These are phyloP conservation scores for Apoda limacodes DNA, from an alignment of 2,888 invertebrate species.

Conservation along the genomic window DNA sequence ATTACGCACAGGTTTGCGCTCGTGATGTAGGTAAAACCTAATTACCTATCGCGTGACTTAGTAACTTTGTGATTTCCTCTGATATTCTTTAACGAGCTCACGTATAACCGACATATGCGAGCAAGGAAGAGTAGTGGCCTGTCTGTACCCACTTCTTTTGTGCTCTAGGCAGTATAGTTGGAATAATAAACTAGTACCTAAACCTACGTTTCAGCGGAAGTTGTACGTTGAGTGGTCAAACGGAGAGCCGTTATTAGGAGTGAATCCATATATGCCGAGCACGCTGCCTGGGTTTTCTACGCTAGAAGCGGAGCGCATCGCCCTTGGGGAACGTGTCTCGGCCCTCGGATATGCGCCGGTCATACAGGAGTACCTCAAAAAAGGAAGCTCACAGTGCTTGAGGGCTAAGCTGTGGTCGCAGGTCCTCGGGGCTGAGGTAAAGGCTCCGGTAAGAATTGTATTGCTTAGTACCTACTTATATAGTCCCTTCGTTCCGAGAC, in stretches of 20 bases:
- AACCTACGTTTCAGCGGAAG: conserved; percentile 74
- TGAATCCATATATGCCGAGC: conserved; percentile 72
- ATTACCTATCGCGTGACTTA: too few species aligned
- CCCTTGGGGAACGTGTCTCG: conserved; percentile 82
- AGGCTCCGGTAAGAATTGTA: conserved; percentile 68
- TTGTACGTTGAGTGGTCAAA: conserved; percentile 79
- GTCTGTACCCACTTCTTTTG: too few species aligned
- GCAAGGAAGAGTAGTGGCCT: too few species aligned
- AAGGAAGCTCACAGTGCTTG: conserved; percentile 82
- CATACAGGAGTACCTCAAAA: conserved; percentile 90
- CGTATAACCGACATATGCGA: too few species aligned
- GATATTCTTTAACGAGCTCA: too few species aligned
- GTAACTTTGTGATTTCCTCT: background rate
- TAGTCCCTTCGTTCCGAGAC: too few species aligned
- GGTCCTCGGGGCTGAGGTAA: conserved; percentile 84
- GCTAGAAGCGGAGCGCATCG: conserved; percentile 77
- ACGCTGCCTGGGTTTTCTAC: conserved; percentile 64
- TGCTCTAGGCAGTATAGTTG: too few species aligned
- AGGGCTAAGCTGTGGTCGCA: conserved; percentile 89
- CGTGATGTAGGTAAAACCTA: too few species aligned
- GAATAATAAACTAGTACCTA: background rate
- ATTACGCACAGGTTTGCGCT: too few species aligned
- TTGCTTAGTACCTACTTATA: too few species aligned
- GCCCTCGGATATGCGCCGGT: conserved; percentile 86
- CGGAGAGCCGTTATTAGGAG: conserved; percentile 82